These are phyloP conservation scores for Mesodorylaimus sp. DNA, from an alignment of 2,888 invertebrate species.

Conservation along the genomic window DNA sequence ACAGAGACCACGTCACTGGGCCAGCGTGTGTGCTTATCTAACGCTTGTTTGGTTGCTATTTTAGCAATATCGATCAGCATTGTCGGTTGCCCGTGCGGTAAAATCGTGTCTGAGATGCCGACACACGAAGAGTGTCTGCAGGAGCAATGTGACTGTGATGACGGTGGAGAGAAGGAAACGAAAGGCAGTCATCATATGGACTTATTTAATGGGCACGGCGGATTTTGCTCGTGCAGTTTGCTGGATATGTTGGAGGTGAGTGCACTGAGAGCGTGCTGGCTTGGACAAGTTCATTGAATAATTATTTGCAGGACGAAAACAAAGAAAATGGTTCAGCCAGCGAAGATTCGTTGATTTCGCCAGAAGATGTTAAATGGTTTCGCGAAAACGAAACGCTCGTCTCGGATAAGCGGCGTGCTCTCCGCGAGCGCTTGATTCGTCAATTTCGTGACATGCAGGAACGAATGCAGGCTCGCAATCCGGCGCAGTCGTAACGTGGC, in stretches of 20 bases:
- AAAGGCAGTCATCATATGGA: not conserved
- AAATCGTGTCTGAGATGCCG: too few relatives aligned
- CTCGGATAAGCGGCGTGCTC: slow-evolving; percentile 23
- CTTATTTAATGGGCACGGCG: not conserved
- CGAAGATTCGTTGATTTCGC: slow-evolving; percentile 23
- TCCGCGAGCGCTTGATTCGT: slow-evolving; percentile 18
- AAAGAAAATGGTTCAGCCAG: not conserved
- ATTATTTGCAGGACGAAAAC: not conserved
- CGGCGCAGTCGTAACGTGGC: too few relatives aligned
- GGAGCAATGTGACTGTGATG: not conserved
- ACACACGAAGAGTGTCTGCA: not conserved
- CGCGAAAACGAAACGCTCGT: slow-evolving; percentile 24
- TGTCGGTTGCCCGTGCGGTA: too few relatives aligned
- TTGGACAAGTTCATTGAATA: not conserved
- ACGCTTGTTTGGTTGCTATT: too few relatives aligned
- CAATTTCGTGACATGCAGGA: not conserved
- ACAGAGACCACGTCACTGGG: too few relatives aligned
- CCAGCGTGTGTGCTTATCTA: too few relatives aligned
- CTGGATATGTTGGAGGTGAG: not conserved
- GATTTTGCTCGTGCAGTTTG: not conserved
- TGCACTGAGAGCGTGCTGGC: not conserved
- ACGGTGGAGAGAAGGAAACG: not conserved
- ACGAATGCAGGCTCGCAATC: too few relatives aligned
- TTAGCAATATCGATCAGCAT: too few relatives aligned
- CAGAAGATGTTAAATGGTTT: slow-evolving; percentile 29